phyloP scores from a whole-genome alignment of 2,113 vertebrate species.

The Osmerus mordax region DNA sequence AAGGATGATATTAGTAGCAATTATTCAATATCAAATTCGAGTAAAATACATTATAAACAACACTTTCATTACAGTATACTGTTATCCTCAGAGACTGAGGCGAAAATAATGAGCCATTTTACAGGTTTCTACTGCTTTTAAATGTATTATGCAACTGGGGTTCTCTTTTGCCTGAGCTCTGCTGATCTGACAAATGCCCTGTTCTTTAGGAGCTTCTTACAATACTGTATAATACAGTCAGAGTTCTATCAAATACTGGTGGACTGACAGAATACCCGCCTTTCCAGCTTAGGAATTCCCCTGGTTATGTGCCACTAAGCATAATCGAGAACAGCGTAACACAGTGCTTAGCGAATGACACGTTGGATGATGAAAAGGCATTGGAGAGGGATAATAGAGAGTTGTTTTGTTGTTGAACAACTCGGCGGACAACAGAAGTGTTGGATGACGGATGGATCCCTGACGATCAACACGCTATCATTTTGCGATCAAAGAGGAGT shows the following conservation, averaged over 20 bases:
- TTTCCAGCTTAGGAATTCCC: constrained; percentile 17
- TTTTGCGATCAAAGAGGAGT: constrained; percentile 19
- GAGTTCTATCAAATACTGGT: constrained; percentile 29
- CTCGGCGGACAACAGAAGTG: constrained; percentile 15
- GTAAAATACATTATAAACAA: not conserved
- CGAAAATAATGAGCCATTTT: too few species aligned
- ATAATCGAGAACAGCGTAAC: constrained; percentile 3
- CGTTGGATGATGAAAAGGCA: constrained; percentile 11
- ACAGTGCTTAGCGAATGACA: constrained; percentile 15
- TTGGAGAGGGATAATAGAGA: not conserved
- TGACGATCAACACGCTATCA: constrained; percentile 7
- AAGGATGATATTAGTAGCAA: not conserved
- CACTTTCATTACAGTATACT: not conserved
- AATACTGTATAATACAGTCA: constrained; percentile 37
- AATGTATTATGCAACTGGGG: too few species aligned
- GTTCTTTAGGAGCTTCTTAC: constrained; percentile 8
- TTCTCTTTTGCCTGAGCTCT: too few species aligned
- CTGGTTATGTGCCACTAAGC: constrained; percentile 14
- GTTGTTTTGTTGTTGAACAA: constrained; percentile 25
- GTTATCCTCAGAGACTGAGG: not conserved
- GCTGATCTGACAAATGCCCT: too few species aligned
- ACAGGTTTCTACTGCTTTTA: too few species aligned
- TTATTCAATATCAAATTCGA: not conserved
- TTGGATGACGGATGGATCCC: constrained; percentile 22
- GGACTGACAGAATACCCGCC: constrained; percentile 24